Percentiles rank a stretch among this genome's conserved stretches.
Conservation (phyloP, 2,797 vertebrate genomes). For the Coreius guichenoti region DNA sequence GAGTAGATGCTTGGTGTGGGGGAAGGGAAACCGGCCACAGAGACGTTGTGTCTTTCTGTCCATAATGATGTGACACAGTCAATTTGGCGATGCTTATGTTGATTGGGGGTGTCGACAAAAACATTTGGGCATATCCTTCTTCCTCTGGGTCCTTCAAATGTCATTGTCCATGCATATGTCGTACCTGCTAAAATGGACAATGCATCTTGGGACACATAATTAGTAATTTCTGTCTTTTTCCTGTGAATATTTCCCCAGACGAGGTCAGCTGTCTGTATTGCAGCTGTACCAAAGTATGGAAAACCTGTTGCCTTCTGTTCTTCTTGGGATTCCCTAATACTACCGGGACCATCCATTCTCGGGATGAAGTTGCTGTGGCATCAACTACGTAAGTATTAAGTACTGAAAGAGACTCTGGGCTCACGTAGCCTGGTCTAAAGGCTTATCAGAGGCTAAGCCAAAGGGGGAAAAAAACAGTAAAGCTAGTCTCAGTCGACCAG, state of each 20-base stretch:
- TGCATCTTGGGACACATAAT: background rate
- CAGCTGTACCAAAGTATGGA: background rate
- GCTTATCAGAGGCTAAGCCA: conserved; percentile 87
- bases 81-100: conserved; percentile 32
- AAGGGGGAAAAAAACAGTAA: conserved; percentile 78
- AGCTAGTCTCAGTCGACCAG: conserved; percentile 80
- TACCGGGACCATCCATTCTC: conserved; percentile 4
- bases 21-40: conserved; percentile 73
- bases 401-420: conserved; percentile 77
- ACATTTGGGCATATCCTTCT: background rate
- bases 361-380: conserved; percentile 80
- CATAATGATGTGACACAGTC: conserved; percentile 75
- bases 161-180: background rate
- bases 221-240: background rate
- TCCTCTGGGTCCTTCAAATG: background rate
- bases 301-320: conserved; percentile 30
- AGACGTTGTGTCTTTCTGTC: conserved; percentile 77
- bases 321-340: conserved; percentile 12
- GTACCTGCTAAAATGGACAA: background rate
- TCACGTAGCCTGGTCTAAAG: conserved; percentile 81
- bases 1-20: conserved; percentile 71
- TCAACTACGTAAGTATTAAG: conserved; percentile 87
- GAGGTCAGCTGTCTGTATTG: background rate
- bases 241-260: background rate
- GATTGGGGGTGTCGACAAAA: conserved; percentile 21